Conservation (phyloP, 2,113 vertebrate species). For the Heptranchias perlo region DNA sequence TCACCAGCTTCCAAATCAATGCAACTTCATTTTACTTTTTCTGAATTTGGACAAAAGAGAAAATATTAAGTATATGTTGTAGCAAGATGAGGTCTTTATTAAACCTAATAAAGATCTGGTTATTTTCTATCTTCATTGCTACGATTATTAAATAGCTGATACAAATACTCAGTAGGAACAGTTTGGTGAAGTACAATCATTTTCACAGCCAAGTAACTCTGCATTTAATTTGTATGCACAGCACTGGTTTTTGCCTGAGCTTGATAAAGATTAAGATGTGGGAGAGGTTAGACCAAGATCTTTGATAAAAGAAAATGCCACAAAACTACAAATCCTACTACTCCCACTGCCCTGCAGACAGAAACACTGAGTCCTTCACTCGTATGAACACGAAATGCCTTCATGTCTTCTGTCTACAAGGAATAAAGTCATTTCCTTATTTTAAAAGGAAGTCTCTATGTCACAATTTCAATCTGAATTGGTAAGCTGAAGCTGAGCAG, state of each 20-base stretch:
- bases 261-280: conserved; percentile 34
- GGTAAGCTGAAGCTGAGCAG: conserved; percentile 8
- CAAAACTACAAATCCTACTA: conserved; percentile 31
- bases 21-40: neutral
- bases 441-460: neutral
- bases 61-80: neutral
- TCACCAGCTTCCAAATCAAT: neutral
- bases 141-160: neutral
- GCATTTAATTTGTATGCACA: conserved; percentile 28
- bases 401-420: neutral
- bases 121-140: neutral
- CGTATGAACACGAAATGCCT: neutral
- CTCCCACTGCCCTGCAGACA: conserved; percentile 12
- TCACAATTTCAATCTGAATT: conserved; percentile 3
- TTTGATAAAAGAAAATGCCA: conserved; percentile 13
- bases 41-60: too few relatives aligned
- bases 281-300: conserved; percentile 24
- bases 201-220: conserved; percentile 31
- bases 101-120: neutral
- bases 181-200: conserved; percentile 8
- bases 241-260: conserved; percentile 31
- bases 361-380: neutral
- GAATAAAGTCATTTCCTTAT: neutral
- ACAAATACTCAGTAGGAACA: neutral
- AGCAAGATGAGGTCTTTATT: neutral